Conservation (phyloP, 2,113 vertebrate genomes). For the Vulpes ferrilata region DNA sequence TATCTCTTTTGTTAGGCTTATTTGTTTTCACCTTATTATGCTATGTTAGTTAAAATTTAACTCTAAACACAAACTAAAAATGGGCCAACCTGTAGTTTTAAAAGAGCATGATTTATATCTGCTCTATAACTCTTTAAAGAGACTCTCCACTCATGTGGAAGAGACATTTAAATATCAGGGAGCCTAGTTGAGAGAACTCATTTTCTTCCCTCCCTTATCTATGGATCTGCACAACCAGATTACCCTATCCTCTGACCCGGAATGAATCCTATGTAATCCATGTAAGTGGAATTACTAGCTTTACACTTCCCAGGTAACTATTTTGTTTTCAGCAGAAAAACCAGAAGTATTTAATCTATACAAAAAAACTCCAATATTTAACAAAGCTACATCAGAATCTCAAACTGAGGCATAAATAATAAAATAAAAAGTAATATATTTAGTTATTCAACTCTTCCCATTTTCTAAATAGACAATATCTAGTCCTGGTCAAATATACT, state of each 20-base stretch:
- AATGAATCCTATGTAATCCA: background rate
- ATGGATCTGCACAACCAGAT: background rate
- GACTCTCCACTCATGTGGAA: background rate
- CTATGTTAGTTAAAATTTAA: constrained; percentile 17
- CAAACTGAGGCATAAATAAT: background rate
- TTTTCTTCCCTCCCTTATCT: background rate
- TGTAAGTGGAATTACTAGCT: background rate
- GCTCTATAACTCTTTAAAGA: background rate
- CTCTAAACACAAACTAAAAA: constrained; percentile 46
- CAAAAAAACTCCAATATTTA: background rate
- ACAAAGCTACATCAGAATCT: background rate
- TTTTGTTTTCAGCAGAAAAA: constrained; percentile 26
- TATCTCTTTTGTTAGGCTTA: background rate
- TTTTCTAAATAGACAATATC: constrained; percentile 44
- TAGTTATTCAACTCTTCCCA: background rate
- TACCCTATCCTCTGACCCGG: background rate
- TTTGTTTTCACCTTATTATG: background rate
- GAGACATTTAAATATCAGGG: background rate
- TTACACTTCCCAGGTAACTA: background rate
- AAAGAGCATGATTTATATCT: background rate
- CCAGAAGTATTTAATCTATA: background rate
- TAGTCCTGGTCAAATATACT: background rate
- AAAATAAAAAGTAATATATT: constrained; percentile 19
- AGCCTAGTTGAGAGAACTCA: background rate
- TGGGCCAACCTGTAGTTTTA: background rate